phyloP scores from a whole-genome alignment of 2,888 invertebrate genomes.

The Pterobdella sp. region DNA sequence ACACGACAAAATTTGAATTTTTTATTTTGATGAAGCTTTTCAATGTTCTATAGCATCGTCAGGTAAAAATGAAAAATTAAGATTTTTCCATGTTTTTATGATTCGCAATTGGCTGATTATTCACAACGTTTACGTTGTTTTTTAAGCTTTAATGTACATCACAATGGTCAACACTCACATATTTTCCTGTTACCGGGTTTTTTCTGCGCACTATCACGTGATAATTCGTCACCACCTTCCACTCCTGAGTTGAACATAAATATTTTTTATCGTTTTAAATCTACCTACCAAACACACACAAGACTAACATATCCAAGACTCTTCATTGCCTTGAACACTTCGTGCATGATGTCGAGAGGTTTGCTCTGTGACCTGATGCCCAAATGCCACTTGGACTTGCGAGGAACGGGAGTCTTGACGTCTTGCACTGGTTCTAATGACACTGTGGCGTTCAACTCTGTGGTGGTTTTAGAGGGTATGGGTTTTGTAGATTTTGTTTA shows the following conservation, averaged over 20 bases:
- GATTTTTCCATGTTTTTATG: no score
- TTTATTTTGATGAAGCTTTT: no score
- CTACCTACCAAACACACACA: background rate
- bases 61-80: no score
- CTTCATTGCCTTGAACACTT: slow-evolving; percentile 98
- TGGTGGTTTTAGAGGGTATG: background rate
- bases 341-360: slow-evolving; percentile 75
- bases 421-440: slow-evolving; percentile 44
- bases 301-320: slow-evolving; percentile 74
- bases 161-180: slow-evolving; percentile 55
- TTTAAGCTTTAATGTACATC: no score
- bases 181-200: slow-evolving; percentile 72
- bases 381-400: slow-evolving; percentile 95
- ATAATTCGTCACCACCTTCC: slow-evolving; percentile 94
- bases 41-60: no score
- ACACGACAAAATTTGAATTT: no score
- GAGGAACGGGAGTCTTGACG: slow-evolving; percentile 60
- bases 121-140: no score
- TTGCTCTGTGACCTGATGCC: slow-evolving; percentile 95
- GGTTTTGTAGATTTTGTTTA: background rate
- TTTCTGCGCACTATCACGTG: slow-evolving; percentile 89
- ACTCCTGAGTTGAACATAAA: slow-evolving; percentile 61
- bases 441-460: slow-evolving; percentile 41
- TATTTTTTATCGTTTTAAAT: background rate
- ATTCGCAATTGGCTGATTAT: no score